These are phyloP conservation scores for Drosophila buzzatii DNA, from an alignment of 2,888 invertebrate genomes.

Conservation along the genomic window DNA sequence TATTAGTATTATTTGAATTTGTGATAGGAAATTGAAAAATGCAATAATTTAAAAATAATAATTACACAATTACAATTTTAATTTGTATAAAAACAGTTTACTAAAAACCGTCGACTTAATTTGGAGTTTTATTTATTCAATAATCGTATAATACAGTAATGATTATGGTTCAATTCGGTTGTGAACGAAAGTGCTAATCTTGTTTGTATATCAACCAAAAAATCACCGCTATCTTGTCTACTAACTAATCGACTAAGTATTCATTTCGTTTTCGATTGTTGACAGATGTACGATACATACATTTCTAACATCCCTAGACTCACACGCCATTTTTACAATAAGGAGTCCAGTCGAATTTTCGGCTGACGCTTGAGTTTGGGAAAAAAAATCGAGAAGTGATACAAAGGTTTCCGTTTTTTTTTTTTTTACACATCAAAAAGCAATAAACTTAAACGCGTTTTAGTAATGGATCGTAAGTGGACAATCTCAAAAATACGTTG, in stretches of 20 bases:
- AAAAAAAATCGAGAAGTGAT: neutral
- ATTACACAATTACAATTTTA: too few species aligned
- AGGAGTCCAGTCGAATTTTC: constrained; percentile 41
- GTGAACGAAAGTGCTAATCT: neutral
- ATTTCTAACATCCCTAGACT: constrained; percentile 37
- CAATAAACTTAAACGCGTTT: constrained; percentile 13
- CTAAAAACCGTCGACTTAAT: neutral
- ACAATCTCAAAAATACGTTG: neutral
- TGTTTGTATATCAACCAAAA: neutral
- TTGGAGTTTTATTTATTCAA: neutral
- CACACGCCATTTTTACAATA: constrained; percentile 70
- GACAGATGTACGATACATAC: constrained; percentile 9
- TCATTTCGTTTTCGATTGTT: constrained; percentile 21
- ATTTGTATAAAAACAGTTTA: neutral
- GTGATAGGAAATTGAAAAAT: neutral
- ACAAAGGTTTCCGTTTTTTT: constrained; percentile 4
- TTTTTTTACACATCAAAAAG: constrained; percentile 7
- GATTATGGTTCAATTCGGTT: neutral
- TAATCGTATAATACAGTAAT: neutral
- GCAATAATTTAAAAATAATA: too few species aligned
- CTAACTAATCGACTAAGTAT: neutral
- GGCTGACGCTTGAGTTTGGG: constrained; percentile 45
- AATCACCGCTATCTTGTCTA: constrained; percentile 4
- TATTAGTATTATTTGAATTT: neutral
- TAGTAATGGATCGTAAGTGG: constrained; percentile 80